Base-by-base conservation (phyloP, 2,113 vertebrate species). In the Mystacornis crossleyi region DNA sequence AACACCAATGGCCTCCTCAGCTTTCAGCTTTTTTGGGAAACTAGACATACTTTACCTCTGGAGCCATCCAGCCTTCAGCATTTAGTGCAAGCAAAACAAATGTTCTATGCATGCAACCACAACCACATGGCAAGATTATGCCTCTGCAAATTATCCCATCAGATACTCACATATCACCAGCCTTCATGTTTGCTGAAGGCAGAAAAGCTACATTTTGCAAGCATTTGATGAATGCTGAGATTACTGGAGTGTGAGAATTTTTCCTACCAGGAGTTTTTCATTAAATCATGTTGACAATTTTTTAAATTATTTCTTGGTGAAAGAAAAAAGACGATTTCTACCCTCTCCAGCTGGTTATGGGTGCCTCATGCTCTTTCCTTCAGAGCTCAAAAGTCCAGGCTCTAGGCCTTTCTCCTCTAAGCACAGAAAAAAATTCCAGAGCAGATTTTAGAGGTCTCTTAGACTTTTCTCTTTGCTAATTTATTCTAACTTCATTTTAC, bases 81-180 rank as follows among this genome's bases (percentile, higher is more conserved):
- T 61, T 73, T 2, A 18, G 17, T 55, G 45, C 86, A 95, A 95
- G 55, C 9, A 33, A 94, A 97, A 77, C 34, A 96, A 97, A 94
- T 88, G 69, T 33, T 36, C 33, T 78, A 24, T 34, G 43, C 28
- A 24, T 74, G 29, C 50, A 71, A 50, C 67, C 57, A 57, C 61
- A 75, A 78, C 36, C 72, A 87, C 53, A 31, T 48, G 25, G 53
- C 28, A 74, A 97, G 48, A 74, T 36, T 71, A 80, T 55, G 62
- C 60, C 53, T 82, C 67, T 26, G 18, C 12, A 78, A 65, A 91
- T 36, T 54, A 66, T 77, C 51, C 25, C 54, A 86, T 85, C 53
- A 83, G n/a, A 86, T 83, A 55, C 18, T 67, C 24, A 57, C 85
- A 81, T 81, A 74, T 66, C 81, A 69, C 58, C 72, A 80, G 45